A percentile compares a stretch with the other conserved stretches of the same genome.
These are phyloP conservation scores for Mastacembelus armatus DNA, from an alignment of 2,797 vertebrate species.

Conservation along the genomic window DNA sequence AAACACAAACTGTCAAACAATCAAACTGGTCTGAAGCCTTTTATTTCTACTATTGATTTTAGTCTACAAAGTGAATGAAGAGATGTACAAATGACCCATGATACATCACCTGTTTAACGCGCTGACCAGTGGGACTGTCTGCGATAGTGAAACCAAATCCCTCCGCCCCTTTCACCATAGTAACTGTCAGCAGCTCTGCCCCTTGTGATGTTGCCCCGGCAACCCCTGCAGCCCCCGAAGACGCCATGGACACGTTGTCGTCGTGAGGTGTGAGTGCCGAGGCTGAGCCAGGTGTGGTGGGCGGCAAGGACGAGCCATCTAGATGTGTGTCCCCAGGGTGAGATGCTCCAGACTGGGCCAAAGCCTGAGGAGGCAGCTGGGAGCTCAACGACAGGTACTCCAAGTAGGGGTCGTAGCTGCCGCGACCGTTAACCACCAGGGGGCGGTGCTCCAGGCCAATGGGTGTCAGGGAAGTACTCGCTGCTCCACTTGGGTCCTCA, in stretches of 20 bases:
- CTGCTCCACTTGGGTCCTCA: conserved; percentile 87
- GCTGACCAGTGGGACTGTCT: conserved; percentile 97
- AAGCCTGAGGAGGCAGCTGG: conserved; percentile 93
- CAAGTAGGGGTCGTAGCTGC: conserved; percentile 98
- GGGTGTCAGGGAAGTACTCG: conserved; percentile 91
- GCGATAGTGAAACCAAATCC: conserved; percentile 99
- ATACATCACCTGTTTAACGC: conserved; percentile 91
- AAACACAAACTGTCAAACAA: conserved; percentile 4
- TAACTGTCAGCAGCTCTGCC: conserved; percentile 96
- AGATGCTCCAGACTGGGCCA: conserved; percentile 84
- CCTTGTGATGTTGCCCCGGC: conserved; percentile 87
- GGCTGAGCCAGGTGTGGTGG: conserved; percentile 85
- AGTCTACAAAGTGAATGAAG: neutral
- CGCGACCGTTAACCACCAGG: conserved; percentile 93
- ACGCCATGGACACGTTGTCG: conserved; percentile 96
- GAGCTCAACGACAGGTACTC: conserved; percentile 98
- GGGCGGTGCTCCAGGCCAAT: conserved; percentile 95
- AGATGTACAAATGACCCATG: neutral
- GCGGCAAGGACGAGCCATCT: conserved; percentile 91
- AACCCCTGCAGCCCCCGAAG: conserved; percentile 89
- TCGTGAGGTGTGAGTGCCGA: conserved; percentile 86
- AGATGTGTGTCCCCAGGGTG: conserved; percentile 95
- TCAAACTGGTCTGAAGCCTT: conserved; percentile 2
- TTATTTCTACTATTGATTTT: neutral
- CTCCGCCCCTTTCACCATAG: conserved; percentile 98